Evolutionary conservation across 2,888 invertebrate genomes (phyloP).

Genomic region (Caenorhabditis imperialis): DNA sequence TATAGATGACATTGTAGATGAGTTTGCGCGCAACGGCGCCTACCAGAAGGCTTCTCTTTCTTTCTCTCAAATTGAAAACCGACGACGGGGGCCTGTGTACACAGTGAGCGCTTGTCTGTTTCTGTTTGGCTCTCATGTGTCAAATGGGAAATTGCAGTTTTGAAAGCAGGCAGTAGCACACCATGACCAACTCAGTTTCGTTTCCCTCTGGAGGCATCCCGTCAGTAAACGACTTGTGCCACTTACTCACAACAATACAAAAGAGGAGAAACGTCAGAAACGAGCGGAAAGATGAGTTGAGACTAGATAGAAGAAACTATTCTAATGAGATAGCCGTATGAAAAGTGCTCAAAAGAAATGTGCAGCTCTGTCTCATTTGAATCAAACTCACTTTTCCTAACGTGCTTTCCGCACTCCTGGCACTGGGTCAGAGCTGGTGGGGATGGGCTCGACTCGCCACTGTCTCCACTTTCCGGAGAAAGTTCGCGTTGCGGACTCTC

Average conservation of each 20-base stretch:
- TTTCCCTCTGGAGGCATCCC: constrained; percentile 13
- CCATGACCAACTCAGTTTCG: constrained; percentile 22
- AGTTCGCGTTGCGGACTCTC: constrained; percentile 24
- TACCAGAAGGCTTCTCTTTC: constrained; percentile 31
- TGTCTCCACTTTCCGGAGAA: constrained; percentile 22
- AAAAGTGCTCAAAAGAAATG: no score
- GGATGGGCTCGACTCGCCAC: constrained; percentile 27
- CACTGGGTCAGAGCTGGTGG: constrained; percentile 65
- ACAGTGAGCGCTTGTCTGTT: constrained; percentile 15
- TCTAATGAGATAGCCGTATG: no score
- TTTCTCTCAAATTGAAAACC: constrained; percentile 17
- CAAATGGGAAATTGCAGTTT: constrained; percentile 44
- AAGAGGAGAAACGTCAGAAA: constrained; percentile 5
- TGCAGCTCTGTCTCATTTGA: not conserved
- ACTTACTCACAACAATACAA: constrained; percentile 21
- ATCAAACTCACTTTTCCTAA: constrained; percentile 73
- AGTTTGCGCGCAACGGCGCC: constrained; percentile 49
- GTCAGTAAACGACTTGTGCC: constrained; percentile 19
- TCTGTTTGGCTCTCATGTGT: constrained; percentile 36
- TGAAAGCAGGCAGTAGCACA: constrained; percentile 13
- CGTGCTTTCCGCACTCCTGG: constrained; percentile 77
- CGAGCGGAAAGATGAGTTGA: constrained; percentile 4
- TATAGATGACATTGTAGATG: constrained; percentile 57
- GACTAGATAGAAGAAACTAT: no score
- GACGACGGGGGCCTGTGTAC: constrained; percentile 2